Evolutionary conservation across 2,113 vertebrate species (phyloP), one percentile per base, ranked within the genome.

Genomic region (Tragelaphus scriptus): DNA sequence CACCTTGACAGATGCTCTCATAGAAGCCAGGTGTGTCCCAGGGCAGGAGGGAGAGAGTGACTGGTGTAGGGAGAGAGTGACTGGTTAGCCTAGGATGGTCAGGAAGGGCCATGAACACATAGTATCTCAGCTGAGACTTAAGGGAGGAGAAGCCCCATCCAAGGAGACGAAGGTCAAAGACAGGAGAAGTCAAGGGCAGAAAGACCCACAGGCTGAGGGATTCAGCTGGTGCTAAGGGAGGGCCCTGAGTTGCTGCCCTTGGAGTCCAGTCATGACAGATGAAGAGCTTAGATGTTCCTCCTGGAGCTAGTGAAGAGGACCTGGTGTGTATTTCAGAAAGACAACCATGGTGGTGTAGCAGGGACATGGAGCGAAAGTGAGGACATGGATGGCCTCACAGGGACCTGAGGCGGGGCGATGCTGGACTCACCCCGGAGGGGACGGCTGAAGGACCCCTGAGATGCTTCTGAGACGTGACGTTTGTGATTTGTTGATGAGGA

Each of bases 331-430:
- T 53, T 63, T 88, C n/a, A 81, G 55, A 32, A 82, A 28, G 65
- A 36, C 7, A 81, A 17, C 1, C 47, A 28, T 23, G 26, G n/a
- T 26, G 1, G 12, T 16, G 6, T 80, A 65, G 82, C 68, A 58
- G 26, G 49, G 25, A 40, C 2, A 1, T 8, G 25, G 49, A 55
- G 5, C 2, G 0, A 9, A 10, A 44, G 7, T 13, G 23, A 53
- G 36, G 26, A 59, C 19, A 8, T 47, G 17, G 47, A 58, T 58
- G 53, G 28, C 23, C 47, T n/a, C 26, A 13, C 30, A 7, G 10
- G 28, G 16, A 19, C 26, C 77, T 40, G 2, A 6, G 8, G 5
- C 0, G 0, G 6, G 23, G 58, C 12, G 25, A 14, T 47, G 12
- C 40, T 56, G 9, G n/a, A 65, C 12, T n/a, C 49, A 23, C 13